Conservation (phyloP, 2,113 vertebrate genomes). For the Gavia stellata region DNA sequence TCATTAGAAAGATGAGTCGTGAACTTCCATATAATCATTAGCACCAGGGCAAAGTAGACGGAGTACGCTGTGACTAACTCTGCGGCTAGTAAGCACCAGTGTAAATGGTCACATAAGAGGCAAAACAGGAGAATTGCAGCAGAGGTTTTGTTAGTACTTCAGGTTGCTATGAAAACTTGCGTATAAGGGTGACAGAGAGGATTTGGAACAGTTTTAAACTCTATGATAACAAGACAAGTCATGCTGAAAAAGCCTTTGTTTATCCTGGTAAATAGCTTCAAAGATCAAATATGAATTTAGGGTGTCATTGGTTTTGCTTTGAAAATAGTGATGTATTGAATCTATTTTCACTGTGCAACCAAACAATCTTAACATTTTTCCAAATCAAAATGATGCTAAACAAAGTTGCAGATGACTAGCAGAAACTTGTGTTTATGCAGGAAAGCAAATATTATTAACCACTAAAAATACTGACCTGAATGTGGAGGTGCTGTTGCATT, state of each 20-base stretch:
- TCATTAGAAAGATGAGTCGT: not conserved
- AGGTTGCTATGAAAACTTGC: not conserved
- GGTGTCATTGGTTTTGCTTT: not conserved
- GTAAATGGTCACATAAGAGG: not conserved
- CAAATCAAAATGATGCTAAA: not conserved
- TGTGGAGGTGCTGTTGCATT: not conserved
- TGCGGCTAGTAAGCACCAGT: not conserved
- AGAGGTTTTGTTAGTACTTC: not conserved
- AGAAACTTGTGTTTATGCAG: not conserved
- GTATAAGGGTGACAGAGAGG: not conserved
- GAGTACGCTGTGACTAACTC: not conserved
- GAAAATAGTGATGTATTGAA: not conserved
- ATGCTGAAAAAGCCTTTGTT: not conserved
- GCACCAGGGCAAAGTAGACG: not conserved
- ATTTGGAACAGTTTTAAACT: not conserved
- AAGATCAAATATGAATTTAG: not conserved
- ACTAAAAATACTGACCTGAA: not conserved
- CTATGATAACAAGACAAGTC: not conserved
- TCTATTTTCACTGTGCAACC: not conserved
- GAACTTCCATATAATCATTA: not conserved
- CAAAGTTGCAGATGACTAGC: not conserved
- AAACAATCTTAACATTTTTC: not conserved
- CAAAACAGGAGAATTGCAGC: not conserved
- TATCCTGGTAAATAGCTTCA: not conserved
- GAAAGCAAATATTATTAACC: not conserved